Conservation (phyloP, 2,888 invertebrate species). For the Drosophila ustulata region DNA sequence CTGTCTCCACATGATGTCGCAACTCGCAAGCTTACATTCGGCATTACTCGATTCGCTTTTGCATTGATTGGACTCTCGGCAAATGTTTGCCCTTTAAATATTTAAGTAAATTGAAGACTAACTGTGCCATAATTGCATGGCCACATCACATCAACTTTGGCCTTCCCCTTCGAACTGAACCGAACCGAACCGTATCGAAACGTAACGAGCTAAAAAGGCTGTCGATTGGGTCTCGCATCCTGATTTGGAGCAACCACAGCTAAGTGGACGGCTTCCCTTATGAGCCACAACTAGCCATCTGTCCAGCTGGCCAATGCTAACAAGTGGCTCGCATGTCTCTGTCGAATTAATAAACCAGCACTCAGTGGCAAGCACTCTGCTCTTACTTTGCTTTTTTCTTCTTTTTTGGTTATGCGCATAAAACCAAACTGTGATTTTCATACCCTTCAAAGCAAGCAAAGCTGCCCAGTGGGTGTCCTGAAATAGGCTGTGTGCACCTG, state of each 20-base stretch:
- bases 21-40: not conserved
- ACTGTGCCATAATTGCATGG: constrained; percentile 43
- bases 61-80: constrained; percentile 52
- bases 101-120: constrained; percentile 35
- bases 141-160: constrained; percentile 32
- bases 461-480: not conserved
- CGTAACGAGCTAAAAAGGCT: constrained; percentile 1
- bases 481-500: not conserved
- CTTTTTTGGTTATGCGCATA: constrained; percentile 44
- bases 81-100: constrained; percentile 58
- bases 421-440: constrained; percentile 73
- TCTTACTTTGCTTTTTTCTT: constrained; percentile 7
- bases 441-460: constrained; percentile 6
- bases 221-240: constrained; percentile 27
- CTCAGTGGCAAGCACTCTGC: constrained; percentile 10
- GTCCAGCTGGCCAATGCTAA: constrained; percentile 24
- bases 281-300: not conserved
- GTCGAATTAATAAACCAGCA: constrained; percentile 71
- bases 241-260: constrained; percentile 22
- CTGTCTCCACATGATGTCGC: constrained; percentile 11
- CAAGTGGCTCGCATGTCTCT: constrained; percentile 69
- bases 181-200: not conserved
- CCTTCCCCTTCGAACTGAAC: not conserved
- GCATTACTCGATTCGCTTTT: constrained; percentile 10
- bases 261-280: constrained; percentile 52